Evolutionary conservation across 2,797 vertebrate genomes (phyloP).

Genomic region (Crossoptilon crossoptilon): DNA sequence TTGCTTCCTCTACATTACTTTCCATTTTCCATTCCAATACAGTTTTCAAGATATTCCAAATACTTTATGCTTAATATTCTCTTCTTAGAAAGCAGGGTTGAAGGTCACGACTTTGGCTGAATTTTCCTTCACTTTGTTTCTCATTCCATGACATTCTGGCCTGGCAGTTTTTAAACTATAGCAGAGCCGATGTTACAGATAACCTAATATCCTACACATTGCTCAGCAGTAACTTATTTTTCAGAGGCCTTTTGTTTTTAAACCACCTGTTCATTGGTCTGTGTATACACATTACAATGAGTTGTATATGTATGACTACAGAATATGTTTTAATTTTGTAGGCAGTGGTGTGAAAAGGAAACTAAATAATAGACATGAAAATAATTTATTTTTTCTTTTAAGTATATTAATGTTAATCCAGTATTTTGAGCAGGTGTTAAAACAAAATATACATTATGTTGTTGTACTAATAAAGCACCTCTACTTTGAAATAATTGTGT

Average conservation of each 20-base stretch:
- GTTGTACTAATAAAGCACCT: not conserved
- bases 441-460: not conserved
- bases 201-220: no score
- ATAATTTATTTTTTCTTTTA: not conserved
- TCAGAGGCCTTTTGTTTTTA: not conserved
- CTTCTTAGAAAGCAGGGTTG: not conserved
- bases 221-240: not conserved
- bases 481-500: not conserved
- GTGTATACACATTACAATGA: not conserved
- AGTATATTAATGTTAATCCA: not conserved
- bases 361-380: not conserved
- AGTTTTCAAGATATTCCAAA: not conserved
- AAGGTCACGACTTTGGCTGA: not conserved
- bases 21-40: not conserved
- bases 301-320: not conserved
- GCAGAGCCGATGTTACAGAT: not conserved
- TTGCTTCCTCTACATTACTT: not conserved
- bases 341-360: not conserved
- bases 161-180: not conserved
- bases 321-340: not conserved
- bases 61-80: not conserved
- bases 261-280: not conserved
- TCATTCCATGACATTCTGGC: not conserved
- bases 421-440: not conserved
- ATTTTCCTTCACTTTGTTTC: not conserved